Evolutionary conservation across 2,888 invertebrate genomes (phyloP).

Genomic region (Conops quadrifasciatus): DNA sequence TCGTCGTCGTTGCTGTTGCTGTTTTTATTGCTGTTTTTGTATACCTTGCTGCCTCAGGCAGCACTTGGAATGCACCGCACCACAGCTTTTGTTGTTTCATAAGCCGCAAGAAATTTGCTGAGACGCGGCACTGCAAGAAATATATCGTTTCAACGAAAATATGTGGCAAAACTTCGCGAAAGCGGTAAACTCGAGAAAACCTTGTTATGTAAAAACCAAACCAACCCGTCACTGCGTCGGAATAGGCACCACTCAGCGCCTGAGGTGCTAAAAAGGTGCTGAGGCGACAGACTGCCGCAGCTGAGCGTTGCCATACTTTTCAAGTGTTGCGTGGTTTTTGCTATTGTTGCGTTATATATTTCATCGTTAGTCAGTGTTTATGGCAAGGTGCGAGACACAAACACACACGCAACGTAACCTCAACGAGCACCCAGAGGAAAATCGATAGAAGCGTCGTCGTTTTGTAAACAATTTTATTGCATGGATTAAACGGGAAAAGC

Average conservation of each 20-base stretch:
- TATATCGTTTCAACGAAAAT: constrained; percentile 11
- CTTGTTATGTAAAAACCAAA: too few species aligned
- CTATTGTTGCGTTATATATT: neutral
- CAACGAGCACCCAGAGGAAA: too few species aligned
- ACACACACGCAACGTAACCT: too few species aligned
- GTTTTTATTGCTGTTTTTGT: constrained; percentile 6
- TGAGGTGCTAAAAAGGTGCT: neutral
- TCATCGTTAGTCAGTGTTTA: too few species aligned
- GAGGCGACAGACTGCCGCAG: too few species aligned
- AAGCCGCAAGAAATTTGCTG: constrained; percentile 18
- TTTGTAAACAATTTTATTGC: too few species aligned
- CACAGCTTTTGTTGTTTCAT: neutral
- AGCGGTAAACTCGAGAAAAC: constrained; percentile 13
- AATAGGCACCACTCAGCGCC: neutral
- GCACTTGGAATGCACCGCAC: neutral
- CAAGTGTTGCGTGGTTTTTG: constrained; percentile 19
- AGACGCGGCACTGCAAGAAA: neutral
- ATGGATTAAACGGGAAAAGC: too few species aligned
- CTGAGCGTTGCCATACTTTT: constrained; percentile 20
- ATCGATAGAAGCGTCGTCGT: too few species aligned
- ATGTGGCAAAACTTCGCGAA: constrained; percentile 20
- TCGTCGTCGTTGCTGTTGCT: neutral
- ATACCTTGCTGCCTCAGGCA: neutral
- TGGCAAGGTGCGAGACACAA: too few species aligned
- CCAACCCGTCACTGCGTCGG: neutral